Conservation (phyloP, 2,797 vertebrate genomes). For the Silurus aristotelis region DNA sequence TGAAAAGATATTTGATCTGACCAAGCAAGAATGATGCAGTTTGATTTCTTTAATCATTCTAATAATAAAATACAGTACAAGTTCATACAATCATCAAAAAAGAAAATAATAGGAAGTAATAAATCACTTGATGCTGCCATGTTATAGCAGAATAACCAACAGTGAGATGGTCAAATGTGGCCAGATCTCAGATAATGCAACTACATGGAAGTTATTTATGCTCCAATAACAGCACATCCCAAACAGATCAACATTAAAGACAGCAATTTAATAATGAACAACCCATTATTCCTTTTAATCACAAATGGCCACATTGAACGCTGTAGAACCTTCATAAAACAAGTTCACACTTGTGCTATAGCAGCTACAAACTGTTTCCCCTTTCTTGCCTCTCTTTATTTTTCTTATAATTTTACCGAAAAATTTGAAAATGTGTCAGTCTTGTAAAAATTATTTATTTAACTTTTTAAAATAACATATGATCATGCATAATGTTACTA, state of each 20-base stretch:
- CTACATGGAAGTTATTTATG: background rate
- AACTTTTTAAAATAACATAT: background rate
- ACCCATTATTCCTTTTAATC: background rate
- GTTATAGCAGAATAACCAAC: background rate
- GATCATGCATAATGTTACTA: too few relatives aligned
- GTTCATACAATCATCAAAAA: background rate
- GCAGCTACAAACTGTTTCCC: background rate
- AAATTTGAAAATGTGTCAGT: background rate
- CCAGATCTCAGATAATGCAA: background rate
- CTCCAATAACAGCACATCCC: background rate
- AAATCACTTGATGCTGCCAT: background rate
- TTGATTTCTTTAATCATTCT: background rate
- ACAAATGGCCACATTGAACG: background rate
- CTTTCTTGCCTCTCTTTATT: background rate
- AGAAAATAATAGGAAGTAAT: background rate
- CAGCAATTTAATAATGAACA: background rate
- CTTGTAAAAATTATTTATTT: background rate
- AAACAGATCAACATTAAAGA: background rate
- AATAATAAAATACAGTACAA: background rate
- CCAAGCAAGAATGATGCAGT: background rate
- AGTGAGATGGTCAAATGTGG: background rate
- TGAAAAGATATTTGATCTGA: background rate
- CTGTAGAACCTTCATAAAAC: background rate
- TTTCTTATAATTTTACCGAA: background rate
- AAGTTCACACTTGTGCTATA: background rate